Conservation (phyloP, 2,888 invertebrate genomes). For the Zygaena filipendulae region DNA sequence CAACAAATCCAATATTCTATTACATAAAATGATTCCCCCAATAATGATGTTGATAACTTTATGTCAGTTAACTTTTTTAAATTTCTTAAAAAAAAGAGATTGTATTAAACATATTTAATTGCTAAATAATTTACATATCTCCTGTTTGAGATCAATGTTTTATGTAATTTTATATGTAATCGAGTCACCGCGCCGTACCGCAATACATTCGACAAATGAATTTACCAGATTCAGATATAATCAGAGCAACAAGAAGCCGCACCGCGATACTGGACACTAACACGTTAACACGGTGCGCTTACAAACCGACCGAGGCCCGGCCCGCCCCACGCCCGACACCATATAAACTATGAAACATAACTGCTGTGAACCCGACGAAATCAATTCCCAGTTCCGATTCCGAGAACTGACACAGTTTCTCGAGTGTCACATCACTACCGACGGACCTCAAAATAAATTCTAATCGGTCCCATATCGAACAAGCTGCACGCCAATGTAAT, state of each 20-base stretch:
- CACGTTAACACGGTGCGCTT: constrained; percentile 47
- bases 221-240: constrained; percentile 58
- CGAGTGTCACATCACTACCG: constrained; percentile 67
- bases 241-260: constrained; percentile 54
- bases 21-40: too few species aligned
- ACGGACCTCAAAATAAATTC: constrained; percentile 63
- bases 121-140: too few species aligned
- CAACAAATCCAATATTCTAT: too few species aligned
- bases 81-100: too few species aligned
- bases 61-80: too few species aligned
- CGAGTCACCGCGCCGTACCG: constrained; percentile 37
- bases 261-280: constrained; percentile 32
- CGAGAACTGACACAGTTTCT: constrained; percentile 66
- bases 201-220: constrained; percentile 35
- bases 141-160: constrained; percentile 45
- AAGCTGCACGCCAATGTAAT: constrained; percentile 48
- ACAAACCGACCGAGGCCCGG: constrained; percentile 37
- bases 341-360: constrained; percentile 59
- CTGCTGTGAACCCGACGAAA: constrained; percentile 62
- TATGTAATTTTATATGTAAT: constrained; percentile 47
- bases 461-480: constrained; percentile 30
- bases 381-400: constrained; percentile 66
- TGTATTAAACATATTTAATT: too few species aligned
- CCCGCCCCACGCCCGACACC: constrained; percentile 22
- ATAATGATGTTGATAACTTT: too few species aligned